These are phyloP conservation scores for Cyclophora albipunctata DNA, from an alignment of 2,888 invertebrate species.

Conservation along the genomic window DNA sequence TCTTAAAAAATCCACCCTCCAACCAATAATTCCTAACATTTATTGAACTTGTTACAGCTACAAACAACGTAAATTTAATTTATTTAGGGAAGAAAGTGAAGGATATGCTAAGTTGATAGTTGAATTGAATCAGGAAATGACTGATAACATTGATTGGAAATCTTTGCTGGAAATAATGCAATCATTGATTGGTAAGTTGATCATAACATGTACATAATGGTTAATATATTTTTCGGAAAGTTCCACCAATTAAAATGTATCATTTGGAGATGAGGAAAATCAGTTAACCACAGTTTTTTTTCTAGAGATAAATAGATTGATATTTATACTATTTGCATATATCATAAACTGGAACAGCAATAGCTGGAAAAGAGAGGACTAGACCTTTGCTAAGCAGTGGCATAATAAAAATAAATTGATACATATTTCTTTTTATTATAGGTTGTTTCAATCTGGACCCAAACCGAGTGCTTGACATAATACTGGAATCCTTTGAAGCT, in stretches of 20 bases:
- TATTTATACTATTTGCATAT: no score
- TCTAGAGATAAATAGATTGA: no score
- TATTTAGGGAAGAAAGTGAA: constrained; percentile 98
- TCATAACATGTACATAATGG: not conserved
- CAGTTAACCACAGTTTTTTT: no score
- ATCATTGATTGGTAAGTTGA: constrained; percentile 88
- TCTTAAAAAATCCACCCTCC: no score
- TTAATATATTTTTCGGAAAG: not conserved
- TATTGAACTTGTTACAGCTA: constrained; percentile 80
- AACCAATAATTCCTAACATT: no score
- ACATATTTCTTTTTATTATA: constrained; percentile 45
- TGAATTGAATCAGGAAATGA: constrained; percentile 91
- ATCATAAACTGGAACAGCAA: no score
- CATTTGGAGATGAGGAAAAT: no score
- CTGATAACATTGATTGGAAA: constrained; percentile 78
- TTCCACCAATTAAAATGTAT: no score
- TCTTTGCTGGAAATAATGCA: constrained; percentile 91
- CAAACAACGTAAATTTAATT: constrained; percentile 99
- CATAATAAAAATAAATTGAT: no score
- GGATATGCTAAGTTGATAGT: constrained; percentile 97
- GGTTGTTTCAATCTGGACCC: constrained; percentile 99
- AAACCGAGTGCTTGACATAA: constrained; percentile 95
- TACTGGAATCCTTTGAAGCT: constrained; percentile 96
- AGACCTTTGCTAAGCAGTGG: no score
- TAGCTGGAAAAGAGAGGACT: no score